These are phyloP conservation scores for Drosophila hamatofila DNA, from an alignment of 2,888 invertebrate genomes.

Conservation along the genomic window DNA sequence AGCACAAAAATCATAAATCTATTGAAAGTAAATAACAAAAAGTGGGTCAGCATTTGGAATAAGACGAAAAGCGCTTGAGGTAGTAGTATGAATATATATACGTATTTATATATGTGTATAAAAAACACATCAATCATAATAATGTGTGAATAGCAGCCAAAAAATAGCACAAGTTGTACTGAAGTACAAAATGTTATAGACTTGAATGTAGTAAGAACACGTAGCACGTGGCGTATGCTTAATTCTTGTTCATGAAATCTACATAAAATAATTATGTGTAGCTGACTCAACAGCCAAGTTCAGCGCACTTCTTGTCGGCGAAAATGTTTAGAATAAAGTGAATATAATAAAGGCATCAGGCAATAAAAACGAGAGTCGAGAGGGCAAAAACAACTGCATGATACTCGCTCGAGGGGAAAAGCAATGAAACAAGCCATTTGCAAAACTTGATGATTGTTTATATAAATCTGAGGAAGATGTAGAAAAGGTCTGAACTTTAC, in stretches of 20 bases:
- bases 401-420: neutral
- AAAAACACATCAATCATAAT: slow-evolving; percentile 69
- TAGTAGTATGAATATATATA: slow-evolving; percentile 18
- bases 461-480: neutral
- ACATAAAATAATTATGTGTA: slow-evolving; percentile 19
- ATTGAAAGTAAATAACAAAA: slow-evolving; percentile 74
- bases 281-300: slow-evolving; percentile 58
- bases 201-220: slow-evolving; percentile 16
- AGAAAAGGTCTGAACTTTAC: too few relatives aligned
- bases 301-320: slow-evolving; percentile 45
- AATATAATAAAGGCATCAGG: slow-evolving; percentile 3
- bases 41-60: slow-evolving; percentile 60
- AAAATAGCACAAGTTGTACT: slow-evolving; percentile 17
- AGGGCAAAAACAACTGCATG: neutral
- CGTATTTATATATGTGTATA: neutral
- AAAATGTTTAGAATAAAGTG: slow-evolving; percentile 2
- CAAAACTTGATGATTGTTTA: too few relatives aligned
- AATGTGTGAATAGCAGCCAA: slow-evolving; percentile 7
- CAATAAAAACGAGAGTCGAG: too few relatives aligned
- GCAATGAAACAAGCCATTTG: too few relatives aligned
- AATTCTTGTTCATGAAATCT: slow-evolving; percentile 41
- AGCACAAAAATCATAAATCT: slow-evolving; percentile 55
- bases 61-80: slow-evolving; percentile 36
- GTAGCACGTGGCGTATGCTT: slow-evolving; percentile 57
- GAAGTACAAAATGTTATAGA: slow-evolving; percentile 23